A percentile compares a stretch with the other conserved stretches of the same genome.
Conservation (phyloP, 2,797 vertebrate genomes). For the Spinibarbus caldwelli region DNA sequence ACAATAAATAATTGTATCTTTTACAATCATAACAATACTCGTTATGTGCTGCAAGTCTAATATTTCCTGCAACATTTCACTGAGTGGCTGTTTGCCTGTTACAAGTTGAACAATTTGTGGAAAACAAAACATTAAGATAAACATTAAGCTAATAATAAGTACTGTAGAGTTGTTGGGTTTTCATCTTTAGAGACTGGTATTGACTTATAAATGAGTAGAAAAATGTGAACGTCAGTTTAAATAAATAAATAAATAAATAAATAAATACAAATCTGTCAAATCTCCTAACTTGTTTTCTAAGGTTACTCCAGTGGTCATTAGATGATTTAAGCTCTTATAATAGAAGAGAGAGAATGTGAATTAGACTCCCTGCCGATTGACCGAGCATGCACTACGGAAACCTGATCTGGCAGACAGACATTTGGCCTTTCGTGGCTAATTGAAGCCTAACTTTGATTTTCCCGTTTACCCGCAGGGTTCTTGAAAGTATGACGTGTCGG, state of each 20-base stretch:
- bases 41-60: not conserved
- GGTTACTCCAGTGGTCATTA: not conserved
- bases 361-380: not conserved
- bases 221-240: not conserved
- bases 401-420: not conserved
- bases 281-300: not conserved
- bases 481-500: conserved; percentile 92
- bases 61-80: too few relatives aligned
- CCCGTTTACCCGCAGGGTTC: conserved; percentile 87
- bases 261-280: not conserved
- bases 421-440: not conserved
- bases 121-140: not conserved
- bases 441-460: not conserved
- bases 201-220: not conserved
- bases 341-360: not conserved
- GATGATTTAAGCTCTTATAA: not conserved
- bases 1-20: too few relatives aligned
- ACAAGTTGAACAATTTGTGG: not conserved
- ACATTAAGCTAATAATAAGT: not conserved
- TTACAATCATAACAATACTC: not conserved
- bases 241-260: not conserved
- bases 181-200: not conserved
- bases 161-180: not conserved
- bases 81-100: not conserved
- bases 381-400: not conserved